phyloP scores from a whole-genome alignment of 2,888 invertebrate genomes.

The Tribolium freemani region DNA sequence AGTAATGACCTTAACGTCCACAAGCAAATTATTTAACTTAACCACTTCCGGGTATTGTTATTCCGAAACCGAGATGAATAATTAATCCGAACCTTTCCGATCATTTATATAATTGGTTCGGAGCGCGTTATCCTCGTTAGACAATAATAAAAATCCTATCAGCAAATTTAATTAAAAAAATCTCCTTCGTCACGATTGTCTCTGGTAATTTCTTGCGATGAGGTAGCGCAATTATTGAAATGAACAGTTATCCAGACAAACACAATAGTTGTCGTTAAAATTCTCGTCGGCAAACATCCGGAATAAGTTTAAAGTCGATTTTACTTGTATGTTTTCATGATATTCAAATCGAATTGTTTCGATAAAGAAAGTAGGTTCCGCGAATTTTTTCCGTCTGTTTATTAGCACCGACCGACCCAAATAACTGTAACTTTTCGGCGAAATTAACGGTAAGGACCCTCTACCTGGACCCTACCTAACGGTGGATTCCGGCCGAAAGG shows the following conservation, averaged over 20 bases:
- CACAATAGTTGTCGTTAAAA: conserved; percentile 39
- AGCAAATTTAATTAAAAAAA: too few relatives aligned
- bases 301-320: conserved; percentile 42
- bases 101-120: neutral
- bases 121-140: too few relatives aligned
- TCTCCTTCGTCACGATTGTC: neutral
- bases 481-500: neutral
- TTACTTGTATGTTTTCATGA: conserved; percentile 25
- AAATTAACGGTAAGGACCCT: conserved; percentile 35
- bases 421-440: conserved; percentile 18
- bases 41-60: neutral
- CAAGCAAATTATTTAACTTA: neutral
- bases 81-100: neutral
- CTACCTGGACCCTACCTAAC: conserved; percentile 32
- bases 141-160: too few relatives aligned
- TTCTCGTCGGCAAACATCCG: conserved; percentile 43
- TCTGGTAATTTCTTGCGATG: conserved; percentile 2
- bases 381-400: conserved; percentile 24
- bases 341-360: conserved; percentile 20
- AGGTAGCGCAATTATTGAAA: conserved; percentile 18
- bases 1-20: neutral
- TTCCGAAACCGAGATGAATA: neutral
- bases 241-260: conserved; percentile 37
- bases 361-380: conserved; percentile 28
- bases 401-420: conserved; percentile 35